Evolutionary conservation across 2,113 vertebrate genomes (phyloP).

Genomic region (Brienomyrus longianalis): DNA sequence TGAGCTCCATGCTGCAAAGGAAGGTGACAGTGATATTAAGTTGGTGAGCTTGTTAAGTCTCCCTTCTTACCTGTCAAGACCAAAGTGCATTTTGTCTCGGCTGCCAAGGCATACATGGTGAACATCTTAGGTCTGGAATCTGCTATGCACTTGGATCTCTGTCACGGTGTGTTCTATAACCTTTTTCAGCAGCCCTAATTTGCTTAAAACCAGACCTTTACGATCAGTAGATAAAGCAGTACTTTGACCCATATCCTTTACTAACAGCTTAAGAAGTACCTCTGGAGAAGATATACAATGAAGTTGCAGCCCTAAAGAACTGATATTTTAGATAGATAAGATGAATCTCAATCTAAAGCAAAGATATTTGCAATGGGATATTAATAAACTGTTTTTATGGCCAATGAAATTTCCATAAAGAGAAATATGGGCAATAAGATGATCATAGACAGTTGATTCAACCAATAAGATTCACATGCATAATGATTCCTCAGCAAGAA

Average conservation of each 20-base stretch:
- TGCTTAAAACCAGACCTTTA: background rate
- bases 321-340: background rate
- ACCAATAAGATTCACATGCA: background rate
- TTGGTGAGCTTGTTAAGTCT: conserved; percentile 10
- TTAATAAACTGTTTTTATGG: background rate
- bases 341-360: background rate
- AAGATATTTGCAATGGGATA: background rate
- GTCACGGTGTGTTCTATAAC: background rate
- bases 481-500: background rate
- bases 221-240: background rate
- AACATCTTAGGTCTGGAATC: background rate
- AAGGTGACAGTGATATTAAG: conserved; percentile 5
- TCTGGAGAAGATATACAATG: background rate
- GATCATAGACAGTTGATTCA: background rate
- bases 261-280: background rate
- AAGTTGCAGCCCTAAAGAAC: background rate
- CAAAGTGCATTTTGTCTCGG: background rate
- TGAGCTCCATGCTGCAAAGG: background rate
- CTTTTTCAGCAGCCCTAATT: background rate
- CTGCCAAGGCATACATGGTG: background rate
- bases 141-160: background rate
- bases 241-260: background rate
- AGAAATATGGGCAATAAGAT: background rate
- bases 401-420: background rate
- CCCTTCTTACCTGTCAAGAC: background rate